phyloP scores from a whole-genome alignment of 2,888 invertebrate genomes.

The Drosophila mayaguana region DNA sequence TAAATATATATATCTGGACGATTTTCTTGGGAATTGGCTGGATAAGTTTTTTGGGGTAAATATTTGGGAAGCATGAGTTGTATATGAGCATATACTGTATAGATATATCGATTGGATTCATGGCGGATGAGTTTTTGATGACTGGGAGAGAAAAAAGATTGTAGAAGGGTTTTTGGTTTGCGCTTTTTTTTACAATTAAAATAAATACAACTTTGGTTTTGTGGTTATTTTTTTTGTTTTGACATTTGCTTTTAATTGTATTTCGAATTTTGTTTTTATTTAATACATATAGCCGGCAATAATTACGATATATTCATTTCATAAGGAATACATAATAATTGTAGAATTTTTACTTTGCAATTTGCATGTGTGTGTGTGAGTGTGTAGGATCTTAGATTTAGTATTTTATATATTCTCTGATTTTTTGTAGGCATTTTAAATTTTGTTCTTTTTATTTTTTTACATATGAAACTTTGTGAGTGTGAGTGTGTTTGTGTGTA shows the following conservation, averaged over 20 bases:
- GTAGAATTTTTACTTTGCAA: conserved; percentile 39
- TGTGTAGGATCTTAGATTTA: conserved; percentile 41
- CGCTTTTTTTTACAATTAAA: conserved; percentile 41
- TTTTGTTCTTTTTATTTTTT: conserved; percentile 28
- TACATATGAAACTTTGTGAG: conserved; percentile 39
- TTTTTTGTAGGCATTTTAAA: conserved; percentile 37
- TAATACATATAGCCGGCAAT: conserved; percentile 78
- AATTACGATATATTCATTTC: conserved; percentile 65
- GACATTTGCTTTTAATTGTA: conserved; percentile 78
- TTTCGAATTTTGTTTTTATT: conserved; percentile 69
- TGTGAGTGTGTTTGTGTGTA: background rate
- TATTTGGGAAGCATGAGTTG: conserved; percentile 8
- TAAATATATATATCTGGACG: background rate
- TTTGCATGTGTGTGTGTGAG: conserved; percentile 28
- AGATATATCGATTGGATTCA: background rate
- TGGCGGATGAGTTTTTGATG: conserved; percentile 27
- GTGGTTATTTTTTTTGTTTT: conserved; percentile 59
- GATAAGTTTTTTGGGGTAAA: conserved; percentile 11
- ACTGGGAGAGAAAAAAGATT: conserved; percentile 20
- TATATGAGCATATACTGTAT: conserved; percentile 22
- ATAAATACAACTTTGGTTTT: conserved; percentile 73
- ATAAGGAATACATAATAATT: conserved; percentile 70
- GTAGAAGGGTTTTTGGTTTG: background rate
- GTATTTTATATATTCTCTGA: conserved; percentile 14
- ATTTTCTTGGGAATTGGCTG: conserved; percentile 2